phyloP scores from a whole-genome alignment of 2,888 invertebrate species.

The Meta bourneti region DNA sequence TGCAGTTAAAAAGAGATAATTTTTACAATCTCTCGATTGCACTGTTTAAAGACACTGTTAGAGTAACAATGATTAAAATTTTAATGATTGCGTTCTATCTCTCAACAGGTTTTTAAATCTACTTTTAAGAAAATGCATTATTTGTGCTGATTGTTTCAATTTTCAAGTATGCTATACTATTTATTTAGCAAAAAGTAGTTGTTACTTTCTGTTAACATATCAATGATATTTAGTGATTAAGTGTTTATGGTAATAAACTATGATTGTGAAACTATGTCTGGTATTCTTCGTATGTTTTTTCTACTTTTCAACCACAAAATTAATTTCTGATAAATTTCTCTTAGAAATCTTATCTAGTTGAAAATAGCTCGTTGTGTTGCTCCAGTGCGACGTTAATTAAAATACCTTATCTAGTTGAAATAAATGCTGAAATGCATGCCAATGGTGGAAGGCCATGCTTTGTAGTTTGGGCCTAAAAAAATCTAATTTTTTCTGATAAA shows the following conservation, averaged over 20 bases:
- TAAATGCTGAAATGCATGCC: no score
- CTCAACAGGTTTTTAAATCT: not conserved
- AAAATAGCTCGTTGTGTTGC: no score
- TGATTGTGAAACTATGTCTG: slow-evolving; percentile 37
- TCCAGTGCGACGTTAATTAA: no score
- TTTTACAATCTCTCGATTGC: not conserved
- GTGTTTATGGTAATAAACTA: slow-evolving; percentile 65
- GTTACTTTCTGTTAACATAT: slow-evolving; percentile 68
- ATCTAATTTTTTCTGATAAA: no score
- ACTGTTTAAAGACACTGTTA: slow-evolving; percentile 2
- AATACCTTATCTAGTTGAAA: no score
- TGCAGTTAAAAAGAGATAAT: not conserved
- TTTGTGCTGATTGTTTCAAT: slow-evolving; percentile 15
- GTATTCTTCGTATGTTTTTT: no score
- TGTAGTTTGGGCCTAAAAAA: no score
- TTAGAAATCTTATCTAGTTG: no score
- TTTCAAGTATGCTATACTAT: slow-evolving; percentile 21
- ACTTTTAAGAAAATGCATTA: slow-evolving; percentile 18
- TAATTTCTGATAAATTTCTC: no score
- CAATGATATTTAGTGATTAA: slow-evolving; percentile 59
- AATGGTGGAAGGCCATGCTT: no score
- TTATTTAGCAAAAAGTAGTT: slow-evolving; percentile 42
- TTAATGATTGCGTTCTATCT: not conserved
- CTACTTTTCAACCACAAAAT: no score
- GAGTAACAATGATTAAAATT: slow-evolving; percentile 13